These are phyloP conservation scores for Cyaniris semiargus DNA, from an alignment of 2,888 invertebrate genomes.

Conservation along the genomic window DNA sequence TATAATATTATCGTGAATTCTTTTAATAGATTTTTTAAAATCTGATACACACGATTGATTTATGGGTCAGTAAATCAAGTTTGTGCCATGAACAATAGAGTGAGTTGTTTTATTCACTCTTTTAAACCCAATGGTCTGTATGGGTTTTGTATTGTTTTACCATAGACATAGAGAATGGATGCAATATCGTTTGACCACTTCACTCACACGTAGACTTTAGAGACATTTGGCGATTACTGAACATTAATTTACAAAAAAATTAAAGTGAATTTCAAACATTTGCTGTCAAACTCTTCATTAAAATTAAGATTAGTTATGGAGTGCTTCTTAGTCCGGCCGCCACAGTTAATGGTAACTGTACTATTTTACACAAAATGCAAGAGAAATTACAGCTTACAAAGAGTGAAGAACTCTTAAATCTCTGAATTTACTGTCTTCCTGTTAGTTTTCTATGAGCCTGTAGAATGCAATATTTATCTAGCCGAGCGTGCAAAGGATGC, in stretches of 20 bases:
- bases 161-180: not conserved
- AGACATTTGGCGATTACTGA: not conserved
- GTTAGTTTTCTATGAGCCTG: not conserved
- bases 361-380: too few species aligned
- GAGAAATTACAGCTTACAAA: too few species aligned
- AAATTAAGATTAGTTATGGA: too few species aligned
- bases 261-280: too few species aligned
- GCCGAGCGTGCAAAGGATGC: too few species aligned
- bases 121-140: not conserved
- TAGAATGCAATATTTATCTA: not conserved
- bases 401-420: too few species aligned
- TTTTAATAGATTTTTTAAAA: conserved; percentile 9
- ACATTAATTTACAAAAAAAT: too few species aligned
- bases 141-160: conserved; percentile 23
- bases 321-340: too few species aligned
- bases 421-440: too few species aligned
- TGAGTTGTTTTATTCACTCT: conserved; percentile 11
- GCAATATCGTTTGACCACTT: not conserved
- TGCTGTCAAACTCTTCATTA: too few species aligned
- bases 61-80: conserved; percentile 42
- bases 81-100: conserved; percentile 15
- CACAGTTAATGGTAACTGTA: too few species aligned
- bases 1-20: conserved; percentile 14
- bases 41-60: conserved; percentile 34
- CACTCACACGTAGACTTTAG: not conserved